Evolutionary conservation across 2,113 vertebrate genomes (phyloP).

Genomic region (Sphyrna mokarran): DNA sequence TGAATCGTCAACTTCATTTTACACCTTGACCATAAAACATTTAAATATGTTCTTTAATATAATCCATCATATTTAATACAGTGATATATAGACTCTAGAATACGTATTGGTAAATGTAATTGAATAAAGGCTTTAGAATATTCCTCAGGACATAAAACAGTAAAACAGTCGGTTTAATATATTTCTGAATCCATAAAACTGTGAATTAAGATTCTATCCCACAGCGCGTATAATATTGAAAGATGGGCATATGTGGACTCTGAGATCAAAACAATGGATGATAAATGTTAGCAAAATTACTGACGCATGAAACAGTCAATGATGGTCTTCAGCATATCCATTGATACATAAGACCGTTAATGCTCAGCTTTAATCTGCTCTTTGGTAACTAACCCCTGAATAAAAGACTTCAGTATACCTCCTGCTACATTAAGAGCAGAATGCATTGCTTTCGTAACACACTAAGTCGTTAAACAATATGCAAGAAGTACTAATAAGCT

Average conservation of each 20-base stretch:
- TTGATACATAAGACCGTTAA: not conserved
- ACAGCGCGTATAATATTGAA: not conserved
- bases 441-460: not conserved
- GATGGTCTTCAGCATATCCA: not conserved
- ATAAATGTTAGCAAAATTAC: not conserved
- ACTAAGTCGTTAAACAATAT: not conserved
- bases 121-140: not conserved
- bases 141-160: not conserved
- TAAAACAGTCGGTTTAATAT: not conserved
- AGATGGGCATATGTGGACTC: not conserved
- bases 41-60: not conserved
- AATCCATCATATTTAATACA: not conserved
- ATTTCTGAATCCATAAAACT: not conserved
- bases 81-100: not conserved
- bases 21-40: not conserved
- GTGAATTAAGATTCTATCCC: not conserved
- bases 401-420: not conserved
- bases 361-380: not conserved
- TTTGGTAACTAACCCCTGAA: not conserved
- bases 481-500: not conserved
- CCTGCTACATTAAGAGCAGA: not conserved
- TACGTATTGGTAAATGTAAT: not conserved
- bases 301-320: not conserved
- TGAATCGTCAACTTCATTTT: not conserved
- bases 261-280: not conserved